Conservation (phyloP, 2,888 invertebrate genomes). For the Galeruca laticollis region DNA sequence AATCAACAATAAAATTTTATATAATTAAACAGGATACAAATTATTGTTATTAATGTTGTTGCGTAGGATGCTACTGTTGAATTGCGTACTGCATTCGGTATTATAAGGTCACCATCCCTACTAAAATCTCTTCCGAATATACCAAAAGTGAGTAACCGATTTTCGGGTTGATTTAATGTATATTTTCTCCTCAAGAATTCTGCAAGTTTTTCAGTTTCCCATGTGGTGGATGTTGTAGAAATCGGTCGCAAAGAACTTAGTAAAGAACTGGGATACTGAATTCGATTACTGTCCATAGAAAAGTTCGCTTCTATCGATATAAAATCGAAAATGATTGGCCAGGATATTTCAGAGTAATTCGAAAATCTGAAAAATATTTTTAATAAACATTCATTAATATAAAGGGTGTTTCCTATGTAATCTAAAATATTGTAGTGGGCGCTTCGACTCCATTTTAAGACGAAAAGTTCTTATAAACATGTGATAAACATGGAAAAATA, state of each 20-base stretch:
- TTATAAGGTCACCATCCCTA: conserved; percentile 58
- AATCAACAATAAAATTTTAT: neutral
- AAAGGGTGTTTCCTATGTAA: too few relatives aligned
- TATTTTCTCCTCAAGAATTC: conserved; percentile 47
- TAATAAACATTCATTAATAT: too few relatives aligned
- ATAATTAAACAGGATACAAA: conserved; percentile 3
- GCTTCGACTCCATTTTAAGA: too few relatives aligned
- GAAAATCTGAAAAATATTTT: conserved; percentile 62
- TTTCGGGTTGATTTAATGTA: conserved; percentile 64
- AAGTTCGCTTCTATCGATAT: conserved; percentile 67
- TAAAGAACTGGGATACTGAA: conserved; percentile 69
- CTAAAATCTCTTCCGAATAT: conserved; percentile 70
- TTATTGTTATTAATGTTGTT: neutral
- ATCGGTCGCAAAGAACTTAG: conserved; percentile 69
- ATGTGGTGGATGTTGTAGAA: conserved; percentile 51
- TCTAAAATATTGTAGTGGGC: too few relatives aligned
- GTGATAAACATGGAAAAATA: too few relatives aligned
- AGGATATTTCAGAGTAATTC: conserved; percentile 62
- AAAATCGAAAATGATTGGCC: conserved; percentile 67
- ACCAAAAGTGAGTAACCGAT: conserved; percentile 68
- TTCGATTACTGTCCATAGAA: conserved; percentile 63
- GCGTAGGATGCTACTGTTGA: neutral
- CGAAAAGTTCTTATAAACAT: too few relatives aligned
- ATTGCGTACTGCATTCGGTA: neutral
- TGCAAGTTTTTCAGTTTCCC: conserved; percentile 45